Conservation (phyloP, 1,140 invertebrate genomes). For the Camponotus floridanus region DNA sequence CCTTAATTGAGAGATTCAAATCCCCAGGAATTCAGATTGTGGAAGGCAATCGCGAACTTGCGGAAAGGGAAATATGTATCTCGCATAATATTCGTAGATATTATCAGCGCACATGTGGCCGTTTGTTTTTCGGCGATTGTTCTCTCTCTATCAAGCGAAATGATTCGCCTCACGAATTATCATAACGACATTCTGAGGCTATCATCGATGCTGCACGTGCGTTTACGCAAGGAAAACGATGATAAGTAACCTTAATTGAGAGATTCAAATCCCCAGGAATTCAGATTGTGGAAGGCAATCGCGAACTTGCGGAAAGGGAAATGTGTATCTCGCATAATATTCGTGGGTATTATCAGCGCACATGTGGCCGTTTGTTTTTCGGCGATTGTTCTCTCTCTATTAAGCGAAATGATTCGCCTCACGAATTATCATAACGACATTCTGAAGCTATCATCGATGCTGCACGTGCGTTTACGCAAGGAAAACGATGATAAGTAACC, state of each 20-base stretch:
- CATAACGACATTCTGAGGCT: constrained; percentile 45
- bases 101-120: constrained; percentile 19
- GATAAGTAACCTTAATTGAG: neutral
- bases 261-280: constrained; percentile 1
- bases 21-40: neutral
- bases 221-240: neutral
- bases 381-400: constrained; percentile 7
- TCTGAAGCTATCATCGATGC: constrained; percentile 31
- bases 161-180: constrained; percentile 41
- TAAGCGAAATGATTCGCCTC: constrained; percentile 17
- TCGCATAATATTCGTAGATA: constrained; percentile 19
- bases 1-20: constrained; percentile 13
- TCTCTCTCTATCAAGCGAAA: constrained; percentile 12
- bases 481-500: neutral
- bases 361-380: constrained; percentile 16
- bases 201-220: constrained; percentile 10
- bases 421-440: constrained; percentile 54
- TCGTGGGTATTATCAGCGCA: constrained; percentile 30
- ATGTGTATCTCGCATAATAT: constrained; percentile 36
- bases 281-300: constrained; percentile 30
- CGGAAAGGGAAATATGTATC: constrained; percentile 45
- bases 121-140: constrained; percentile 35
- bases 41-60: constrained; percentile 36
- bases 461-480: neutral
- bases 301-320: constrained; percentile 36